Conservation (phyloP, 1,140 invertebrate species). For the Diorhabda carinulata region DNA sequence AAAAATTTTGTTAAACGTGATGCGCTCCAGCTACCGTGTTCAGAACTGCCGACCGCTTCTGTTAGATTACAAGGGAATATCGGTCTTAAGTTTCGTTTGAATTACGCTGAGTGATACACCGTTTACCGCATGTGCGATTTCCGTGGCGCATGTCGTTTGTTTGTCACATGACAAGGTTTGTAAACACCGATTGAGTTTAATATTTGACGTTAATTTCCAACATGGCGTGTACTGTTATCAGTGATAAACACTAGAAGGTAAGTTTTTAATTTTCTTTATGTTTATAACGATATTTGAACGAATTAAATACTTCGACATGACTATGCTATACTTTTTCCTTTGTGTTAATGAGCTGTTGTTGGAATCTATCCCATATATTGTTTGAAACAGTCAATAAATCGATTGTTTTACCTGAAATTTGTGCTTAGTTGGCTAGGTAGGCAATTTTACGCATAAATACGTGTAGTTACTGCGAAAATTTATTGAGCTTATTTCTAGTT, state of each 20-base stretch:
- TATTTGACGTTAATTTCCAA: slow-evolving; percentile 21
- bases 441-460: slow-evolving; percentile 1
- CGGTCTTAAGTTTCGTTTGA: background rate
- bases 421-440: slow-evolving; percentile 14
- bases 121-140: slow-evolving; percentile 1
- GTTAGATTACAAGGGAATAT: background rate
- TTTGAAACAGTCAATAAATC: slow-evolving; percentile 4
- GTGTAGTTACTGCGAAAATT: slow-evolving; percentile 5
- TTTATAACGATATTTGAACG: background rate
- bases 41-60: background rate
- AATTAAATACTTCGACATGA: background rate
- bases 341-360: background rate
- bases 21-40: background rate
- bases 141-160: slow-evolving; percentile 16
- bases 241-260: slow-evolving; percentile 23
- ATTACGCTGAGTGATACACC: background rate
- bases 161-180: slow-evolving; percentile 23
- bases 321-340: background rate
- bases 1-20: background rate
- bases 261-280: slow-evolving; percentile 13
- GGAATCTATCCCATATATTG: background rate
- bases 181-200: slow-evolving; percentile 18
- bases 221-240: slow-evolving; percentile 23
- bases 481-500: background rate
- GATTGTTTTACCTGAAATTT: slow-evolving; percentile 16